Evolutionary conservation across 2,113 vertebrate genomes (phyloP).

Genomic region (Callaeas wilsoni): DNA sequence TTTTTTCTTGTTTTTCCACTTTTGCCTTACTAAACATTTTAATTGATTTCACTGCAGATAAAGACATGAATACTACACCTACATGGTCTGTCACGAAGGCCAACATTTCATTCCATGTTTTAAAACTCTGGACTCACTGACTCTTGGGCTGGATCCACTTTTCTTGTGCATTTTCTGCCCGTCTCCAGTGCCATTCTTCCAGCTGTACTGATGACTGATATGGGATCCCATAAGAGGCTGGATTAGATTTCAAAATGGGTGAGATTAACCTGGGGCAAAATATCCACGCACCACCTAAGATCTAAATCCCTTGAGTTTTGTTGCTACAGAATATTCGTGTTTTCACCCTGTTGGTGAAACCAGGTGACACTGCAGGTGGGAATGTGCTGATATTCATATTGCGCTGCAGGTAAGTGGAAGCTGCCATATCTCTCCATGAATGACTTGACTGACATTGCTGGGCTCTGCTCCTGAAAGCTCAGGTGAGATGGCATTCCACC

Average conservation of each 20-base stretch:
- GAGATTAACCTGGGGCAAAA: neutral
- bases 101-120: neutral
- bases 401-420: neutral
- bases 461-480: neutral
- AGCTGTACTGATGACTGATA: neutral
- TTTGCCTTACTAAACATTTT: neutral
- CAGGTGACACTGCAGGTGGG: neutral
- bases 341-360: neutral
- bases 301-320: neutral
- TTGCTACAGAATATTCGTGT: neutral
- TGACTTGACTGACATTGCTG: neutral
- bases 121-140: neutral
- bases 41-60: constrained; percentile 20
- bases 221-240: fast-evolving
- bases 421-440: neutral
- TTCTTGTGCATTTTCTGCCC: neutral
- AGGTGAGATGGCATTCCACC: neutral
- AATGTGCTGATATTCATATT: neutral
- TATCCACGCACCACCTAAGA: neutral
- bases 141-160: neutral
- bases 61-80: neutral
- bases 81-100: neutral
- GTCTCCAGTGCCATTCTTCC: neutral
- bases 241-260: neutral
- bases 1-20: constrained; percentile 24